Conservation (phyloP, 2,888 invertebrate genomes). For the Emmelina monodactyla region DNA sequence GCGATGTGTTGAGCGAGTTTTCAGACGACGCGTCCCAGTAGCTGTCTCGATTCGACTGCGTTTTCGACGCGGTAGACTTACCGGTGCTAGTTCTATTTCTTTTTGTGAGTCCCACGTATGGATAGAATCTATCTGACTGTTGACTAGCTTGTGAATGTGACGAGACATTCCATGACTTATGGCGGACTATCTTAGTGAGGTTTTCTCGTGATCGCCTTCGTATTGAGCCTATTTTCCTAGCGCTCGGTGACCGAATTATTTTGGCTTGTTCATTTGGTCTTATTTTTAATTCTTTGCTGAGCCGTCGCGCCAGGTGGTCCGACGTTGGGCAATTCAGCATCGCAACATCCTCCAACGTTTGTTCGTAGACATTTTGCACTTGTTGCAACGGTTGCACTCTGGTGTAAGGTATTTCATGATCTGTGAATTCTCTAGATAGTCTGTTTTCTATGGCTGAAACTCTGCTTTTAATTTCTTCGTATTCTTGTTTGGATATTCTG, state of each 20-base stretch:
- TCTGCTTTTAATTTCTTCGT: constrained; percentile 78
- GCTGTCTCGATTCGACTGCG: constrained; percentile 20
- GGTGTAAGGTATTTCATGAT: constrained; percentile 50
- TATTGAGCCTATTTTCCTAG: constrained; percentile 80
- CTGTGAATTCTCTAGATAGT: constrained; percentile 73
- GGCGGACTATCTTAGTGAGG: constrained; percentile 61
- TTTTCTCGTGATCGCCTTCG: constrained; percentile 75
- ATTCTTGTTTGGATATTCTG: constrained; percentile 76
- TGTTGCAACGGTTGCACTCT: constrained; percentile 64
- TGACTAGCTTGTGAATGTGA: constrained; percentile 46
- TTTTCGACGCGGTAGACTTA: constrained; percentile 29
- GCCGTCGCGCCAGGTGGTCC: constrained; percentile 73
- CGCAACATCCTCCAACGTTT: constrained; percentile 74
- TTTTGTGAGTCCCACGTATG: constrained; percentile 59
- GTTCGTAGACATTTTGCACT: constrained; percentile 77
- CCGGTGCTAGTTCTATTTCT: constrained; percentile 40
- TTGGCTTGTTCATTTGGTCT: constrained; percentile 73
- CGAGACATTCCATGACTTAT: constrained; percentile 72
- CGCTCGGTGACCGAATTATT: constrained; percentile 81
- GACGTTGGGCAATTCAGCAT: constrained; percentile 70
- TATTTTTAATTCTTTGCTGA: constrained; percentile 78
- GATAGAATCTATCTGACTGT: constrained; percentile 53
- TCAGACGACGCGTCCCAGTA: constrained; percentile 42
- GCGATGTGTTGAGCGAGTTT: constrained; percentile 31
- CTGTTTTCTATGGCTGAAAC: constrained; percentile 76